Percentiles rank a stretch among this genome's conserved stretches.
These are phyloP conservation scores for Aphidius colemani DNA, from an alignment of 2,888 invertebrate species.

Conservation along the genomic window DNA sequence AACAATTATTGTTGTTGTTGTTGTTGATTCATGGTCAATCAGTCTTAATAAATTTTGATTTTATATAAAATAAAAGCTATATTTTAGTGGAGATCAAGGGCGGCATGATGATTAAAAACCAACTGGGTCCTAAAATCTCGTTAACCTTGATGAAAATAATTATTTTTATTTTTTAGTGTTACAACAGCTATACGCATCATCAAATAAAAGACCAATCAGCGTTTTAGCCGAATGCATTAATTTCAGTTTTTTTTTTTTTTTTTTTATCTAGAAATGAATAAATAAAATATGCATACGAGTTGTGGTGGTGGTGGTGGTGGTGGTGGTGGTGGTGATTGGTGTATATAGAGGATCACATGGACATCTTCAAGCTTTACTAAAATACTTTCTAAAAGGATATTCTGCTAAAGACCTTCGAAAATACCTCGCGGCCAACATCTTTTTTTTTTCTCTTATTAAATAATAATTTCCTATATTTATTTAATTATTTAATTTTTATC, in stretches of 20 bases:
- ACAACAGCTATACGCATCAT: no score
- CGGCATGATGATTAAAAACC: conserved; percentile 31
- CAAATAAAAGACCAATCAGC: no score
- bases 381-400: conserved; percentile 41
- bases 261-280: conserved; percentile 11
- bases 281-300: not conserved
- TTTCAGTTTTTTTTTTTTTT: conserved; percentile 3
- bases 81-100: conserved; percentile 34
- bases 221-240: no score
- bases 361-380: conserved; percentile 23
- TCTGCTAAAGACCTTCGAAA: conserved; percentile 38
- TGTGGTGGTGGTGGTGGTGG: not conserved
- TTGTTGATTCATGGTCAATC: no score
- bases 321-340: no score
- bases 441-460: conserved; percentile 3
- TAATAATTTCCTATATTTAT: no score
- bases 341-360: not conserved
- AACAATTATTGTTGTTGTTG: no score
- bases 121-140: not conserved
- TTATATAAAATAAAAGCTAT: no score
- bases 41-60: no score
- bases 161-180: no score
- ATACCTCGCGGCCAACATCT: conserved; percentile 37
- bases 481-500: no score
- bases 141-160: no score